Evolutionary conservation across 2,888 invertebrate species (phyloP), one percentile per base, ranked within the genome.

Genomic region (Desoria tigrina): DNA sequence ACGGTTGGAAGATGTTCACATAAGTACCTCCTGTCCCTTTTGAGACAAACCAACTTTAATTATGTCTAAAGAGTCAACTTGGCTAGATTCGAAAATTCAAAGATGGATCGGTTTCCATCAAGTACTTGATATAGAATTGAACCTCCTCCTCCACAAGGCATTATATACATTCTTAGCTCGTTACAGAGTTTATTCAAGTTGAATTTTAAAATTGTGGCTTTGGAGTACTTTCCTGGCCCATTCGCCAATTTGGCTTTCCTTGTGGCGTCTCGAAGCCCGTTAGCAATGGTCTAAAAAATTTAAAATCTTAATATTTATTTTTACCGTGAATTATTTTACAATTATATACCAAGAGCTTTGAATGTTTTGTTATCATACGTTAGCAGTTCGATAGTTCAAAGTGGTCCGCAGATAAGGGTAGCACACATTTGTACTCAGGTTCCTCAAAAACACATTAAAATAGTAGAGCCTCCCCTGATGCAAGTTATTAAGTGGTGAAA

Each of bases 71-170:
- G 67, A 73, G 23, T 74, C 71, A 16, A 74, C 65, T 3, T 59
- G 50, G 21, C 60, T 56, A 4, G 68, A 69, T 16, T 63, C 50
- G 51, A 66, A 70, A n/a, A n/a, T n/a, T n/a, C n/a, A n/a, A n/a
- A n/a, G 27, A 71, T 51, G 26, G 69, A 62, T 42, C 54, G 51
- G 18, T 74, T 71, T 28, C 69, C 72, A 42, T 71, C 72, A 42
- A 68, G 60, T 2, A 74, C 57, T 32, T 73, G 62, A 62, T 68
- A 75, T 11, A 56, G 64, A n/a, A 76, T 65, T 1, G 72, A 49
- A n/a, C n/a, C n/a, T 2, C 72, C 75, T 16, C 81, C 84, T 2
- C 84, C 84, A 73, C 86, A 86, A 0, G 86, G 84, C 76, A 85
- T 79, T 3, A 86, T 78, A 56, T 84, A 81, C 59, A 85, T 80